Evolutionary conservation across 92 coral and sea anemone genomes (phyloP), one percentile per base, ranked within the genome.

Genomic region (Parazoanthus atlanticus): DNA sequence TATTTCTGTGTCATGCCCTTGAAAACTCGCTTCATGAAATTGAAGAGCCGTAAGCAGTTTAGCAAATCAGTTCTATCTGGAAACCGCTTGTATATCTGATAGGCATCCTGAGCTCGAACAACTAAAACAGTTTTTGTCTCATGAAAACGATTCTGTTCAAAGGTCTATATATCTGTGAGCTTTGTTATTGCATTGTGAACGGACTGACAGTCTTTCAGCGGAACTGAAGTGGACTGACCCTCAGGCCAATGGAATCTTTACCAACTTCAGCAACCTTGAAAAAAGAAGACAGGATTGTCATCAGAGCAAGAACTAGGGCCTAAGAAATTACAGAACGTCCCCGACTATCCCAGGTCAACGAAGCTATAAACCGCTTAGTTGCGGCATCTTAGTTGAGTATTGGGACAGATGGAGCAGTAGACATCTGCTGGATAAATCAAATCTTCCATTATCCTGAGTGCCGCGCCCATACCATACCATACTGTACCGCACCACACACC

Each of bases 181-280:
- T 25, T 17, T 56, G 65, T 56, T 12, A 56, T 0, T 56, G 65
- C 5, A 56, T 61, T 78, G 61, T 26, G n/a, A n/a, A n/a, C n/a
- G n/a, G n/a, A n/a, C n/a, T n/a, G 58, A 28, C 65, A 13, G 82
- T 10, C 82, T 64, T 81, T 87, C 89, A 97, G 81, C 99, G 98
- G 94, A 97, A 97, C 90, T 97, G 99, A 8, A 93, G 82, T 79
- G 98, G 98, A 73, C 99, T 97, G 78, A 97, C 95, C 86, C 98
- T 85, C 49, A 97, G 90, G 10, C 99, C 99, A 82, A 95, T 95
- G 33, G 98, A 54, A 81, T 97, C 99, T 89, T 92, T 97, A 58
- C 99, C 99, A 88, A 97, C 96, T 82, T 97, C 99, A 3, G 99
- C 98, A 86, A 94, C 98, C 98, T 96, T 73, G 54, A 90, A 34